A percentile compares a stretch with the other conserved stretches of the same genome.
phyloP scores from a whole-genome alignment of 1,140 invertebrate genomes.

The Chironomus tepperi region DNA sequence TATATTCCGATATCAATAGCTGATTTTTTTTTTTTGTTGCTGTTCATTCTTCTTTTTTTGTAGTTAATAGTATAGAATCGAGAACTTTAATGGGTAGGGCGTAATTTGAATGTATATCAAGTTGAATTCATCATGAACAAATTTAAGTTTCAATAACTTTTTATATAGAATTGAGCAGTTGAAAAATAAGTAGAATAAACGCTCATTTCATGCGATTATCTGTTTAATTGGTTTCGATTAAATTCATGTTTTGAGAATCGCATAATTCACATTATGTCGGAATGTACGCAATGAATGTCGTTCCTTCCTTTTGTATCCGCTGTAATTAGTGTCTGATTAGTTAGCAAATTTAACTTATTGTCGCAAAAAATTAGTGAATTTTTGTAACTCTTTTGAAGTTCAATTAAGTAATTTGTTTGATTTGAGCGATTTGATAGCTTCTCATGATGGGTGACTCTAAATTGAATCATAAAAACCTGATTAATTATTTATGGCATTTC shows the following conservation, averaged over 20 bases:
- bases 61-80: neutral
- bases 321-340: no score
- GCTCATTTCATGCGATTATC: neutral
- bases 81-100: neutral
- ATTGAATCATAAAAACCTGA: no score
- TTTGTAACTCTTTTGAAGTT: no score
- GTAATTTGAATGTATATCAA: neutral
- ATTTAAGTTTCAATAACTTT: neutral
- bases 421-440: no score
- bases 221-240: neutral
- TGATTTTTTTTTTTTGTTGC: neutral
- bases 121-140: neutral
- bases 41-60: neutral
- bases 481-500: no score
- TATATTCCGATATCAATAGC: neutral
- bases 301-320: no score
- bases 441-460: no score
- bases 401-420: no score
- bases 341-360: neutral
- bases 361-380: neutral
- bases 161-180: no score
- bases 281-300: neutral
- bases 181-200: slow-evolving; percentile 11
- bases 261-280: neutral
- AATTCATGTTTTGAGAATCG: neutral